Evolutionary conservation across 1,140 invertebrate species (phyloP).

Genomic region (Babylonia areolata): DNA sequence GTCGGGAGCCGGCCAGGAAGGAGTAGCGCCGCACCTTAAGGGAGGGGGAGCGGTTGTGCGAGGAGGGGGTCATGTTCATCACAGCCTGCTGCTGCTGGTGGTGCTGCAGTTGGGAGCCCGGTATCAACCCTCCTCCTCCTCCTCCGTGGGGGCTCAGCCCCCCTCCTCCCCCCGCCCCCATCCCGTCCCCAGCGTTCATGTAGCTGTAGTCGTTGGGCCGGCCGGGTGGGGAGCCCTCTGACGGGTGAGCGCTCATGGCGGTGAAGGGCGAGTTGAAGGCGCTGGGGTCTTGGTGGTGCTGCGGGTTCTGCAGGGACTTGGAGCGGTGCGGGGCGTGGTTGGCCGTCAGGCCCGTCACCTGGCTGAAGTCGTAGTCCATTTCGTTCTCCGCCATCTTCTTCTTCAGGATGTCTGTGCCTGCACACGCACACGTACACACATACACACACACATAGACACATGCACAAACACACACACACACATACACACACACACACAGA

Average conservation of each 20-base stretch:
- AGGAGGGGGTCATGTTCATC: slow-evolving; percentile 43
- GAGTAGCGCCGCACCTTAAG: slow-evolving; percentile 70
- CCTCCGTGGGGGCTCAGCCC: slow-evolving; percentile 12
- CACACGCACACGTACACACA: background rate
- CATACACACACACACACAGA: background rate
- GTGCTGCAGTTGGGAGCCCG: background rate
- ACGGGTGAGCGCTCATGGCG: slow-evolving; percentile 6
- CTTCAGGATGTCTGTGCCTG: slow-evolving; percentile 76
- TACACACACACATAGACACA: background rate
- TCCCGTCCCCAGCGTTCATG: slow-evolving; percentile 34
- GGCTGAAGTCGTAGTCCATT: slow-evolving; percentile 64
- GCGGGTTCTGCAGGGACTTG: slow-evolving; percentile 59
- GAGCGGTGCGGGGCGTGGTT: slow-evolving; percentile 71
- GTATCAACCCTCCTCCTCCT: slow-evolving; percentile 38
- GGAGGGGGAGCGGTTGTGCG: slow-evolving; percentile 62
- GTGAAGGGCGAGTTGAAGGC: slow-evolving; percentile 43
- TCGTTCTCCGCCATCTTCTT: slow-evolving; percentile 70
- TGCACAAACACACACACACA: background rate
- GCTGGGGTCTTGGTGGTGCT: slow-evolving; percentile 48
- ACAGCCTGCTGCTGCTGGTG: slow-evolving; percentile 34
- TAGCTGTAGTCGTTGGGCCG: slow-evolving; percentile 35
- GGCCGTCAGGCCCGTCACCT: slow-evolving; percentile 73
- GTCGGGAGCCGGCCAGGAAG: slow-evolving; percentile 73
- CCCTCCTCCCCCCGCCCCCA: slow-evolving; percentile 26
- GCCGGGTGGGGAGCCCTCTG: slow-evolving; percentile 29